Base-by-base conservation (phyloP, 2,888 invertebrate genomes). In the Polymixis flavicincta region DNA sequence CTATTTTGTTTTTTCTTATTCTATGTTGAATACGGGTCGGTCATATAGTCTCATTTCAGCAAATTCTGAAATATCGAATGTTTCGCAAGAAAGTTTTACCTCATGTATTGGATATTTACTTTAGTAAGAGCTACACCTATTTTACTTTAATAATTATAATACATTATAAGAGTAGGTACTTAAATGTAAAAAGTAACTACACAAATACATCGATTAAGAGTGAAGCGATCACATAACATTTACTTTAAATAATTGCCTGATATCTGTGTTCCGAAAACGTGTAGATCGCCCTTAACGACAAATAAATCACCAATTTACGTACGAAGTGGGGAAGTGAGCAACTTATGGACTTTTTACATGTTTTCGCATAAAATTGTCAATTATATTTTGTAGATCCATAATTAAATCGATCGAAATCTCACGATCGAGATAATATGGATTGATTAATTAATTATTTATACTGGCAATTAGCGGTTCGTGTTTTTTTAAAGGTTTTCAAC, bases 401-500 rank as follows among this genome's bases (percentile, higher is more conserved):
- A 84, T 86, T 85, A 84, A 83, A 71, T 70, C 42, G 79, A 78
- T 77, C 78, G 57, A 57, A 65, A 78, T 78, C 54, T 66, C 9
- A 14, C 45, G 59, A 86, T 74, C 73, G 59, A 82, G 80, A 84
- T 86, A 86, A 65, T 57, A 54, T 37, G 74, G 42, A 77, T 71
- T 82, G 83, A 84, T 86, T 76, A 84, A 87, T 87, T 80, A 76
- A 77, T 76, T 78, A 69, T 76, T 71, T 74, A 71, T 71, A 42
- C 69, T 25, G 32, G 71, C 84, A 87, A 87, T 86, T 86, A 87
- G 79, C 50, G 13, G 6, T 28, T 69, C 72, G 66, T 71, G 59
- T 61, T 71, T 61, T 74, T 73, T 69, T 66, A 25, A 66, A 72
- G 61, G 52, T 67, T 67, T 65, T 59, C 19, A 66, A 73, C 55